Base-by-base conservation (phyloP, 2,888 invertebrate species). In the Anagyrus pseudococci region DNA sequence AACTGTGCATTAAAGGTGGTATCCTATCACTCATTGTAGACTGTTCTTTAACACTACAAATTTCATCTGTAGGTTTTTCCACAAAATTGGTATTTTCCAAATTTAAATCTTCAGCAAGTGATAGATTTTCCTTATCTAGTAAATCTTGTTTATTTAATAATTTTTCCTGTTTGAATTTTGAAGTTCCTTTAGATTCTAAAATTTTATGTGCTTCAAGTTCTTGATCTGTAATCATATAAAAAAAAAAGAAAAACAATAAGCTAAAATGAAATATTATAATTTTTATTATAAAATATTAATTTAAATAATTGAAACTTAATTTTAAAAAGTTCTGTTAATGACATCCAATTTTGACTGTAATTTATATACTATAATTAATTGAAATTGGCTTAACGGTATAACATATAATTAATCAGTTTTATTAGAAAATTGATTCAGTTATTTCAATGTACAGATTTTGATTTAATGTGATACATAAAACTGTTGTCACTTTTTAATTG, bases 181-280 rank as follows among this genome's bases (percentile, higher is more conserved):
- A 10, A 13, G 37, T 4, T 26, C 56, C 40, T 37, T 56, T 47
- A 17, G 57, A 13, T 25, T 57, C 4, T 15, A 29, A n/a, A 20
- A 22, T 54, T 26, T 40, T 19, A 25, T 53, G 44, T 15, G 44
- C 53, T 33, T 58, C 52, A 22, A 62, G 52, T 23, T 58, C 58
- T 10, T 57, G n/a, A 67, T 62, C 67, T 67, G 62, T 7, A 65
- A 65, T 53, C 49, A 67, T 29, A 62, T 56, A 67, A 62, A 47
- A 23, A 17, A 29, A 7, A 37, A 37, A 8, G 13, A 37, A 10
- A 37, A 37, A 8, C 2, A 13, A 8, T 37, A 15, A 37, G 33
- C 10, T 37, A 13, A 8, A 4, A 10, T 10, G n/a, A 41, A 25
- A 10, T 23, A 7, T 4, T 10, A 41, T 29, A 7, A 29, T n/a